Conservation (phyloP, 2,888 invertebrate genomes). For the Trissolcus brochymenae region DNA sequence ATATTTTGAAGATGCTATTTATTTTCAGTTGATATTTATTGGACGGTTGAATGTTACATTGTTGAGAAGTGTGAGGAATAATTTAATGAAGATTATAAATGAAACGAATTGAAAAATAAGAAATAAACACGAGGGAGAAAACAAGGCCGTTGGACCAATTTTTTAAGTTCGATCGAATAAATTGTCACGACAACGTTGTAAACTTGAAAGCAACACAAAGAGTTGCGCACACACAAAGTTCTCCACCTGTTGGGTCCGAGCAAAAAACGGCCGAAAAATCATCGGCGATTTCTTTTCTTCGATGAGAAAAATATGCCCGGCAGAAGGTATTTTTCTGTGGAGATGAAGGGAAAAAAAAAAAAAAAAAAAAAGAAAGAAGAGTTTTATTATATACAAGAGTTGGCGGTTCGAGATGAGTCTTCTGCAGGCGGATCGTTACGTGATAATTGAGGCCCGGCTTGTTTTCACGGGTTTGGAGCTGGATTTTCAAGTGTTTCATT, state of each 20-base stretch:
- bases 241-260: constrained; percentile 31
- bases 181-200: no score
- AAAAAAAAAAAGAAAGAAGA: neutral
- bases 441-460: constrained; percentile 41
- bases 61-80: no score
- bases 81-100: neutral
- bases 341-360: no score
- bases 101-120: neutral
- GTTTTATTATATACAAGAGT: neutral
- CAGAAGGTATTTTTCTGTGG: no score
- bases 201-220: no score
- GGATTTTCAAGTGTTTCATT: constrained; percentile 64
- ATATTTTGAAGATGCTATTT: no score
- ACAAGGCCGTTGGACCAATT: constrained; percentile 8
- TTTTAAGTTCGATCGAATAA: no score
- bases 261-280: constrained; percentile 28
- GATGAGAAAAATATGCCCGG: constrained; percentile 2
- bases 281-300: constrained; percentile 19
- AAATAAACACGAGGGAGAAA: neutral
- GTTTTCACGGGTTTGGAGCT: constrained; percentile 39
- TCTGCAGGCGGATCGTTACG: constrained; percentile 38
- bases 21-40: no score
- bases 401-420: constrained; percentile 27
- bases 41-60: no score
- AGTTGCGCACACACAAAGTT: constrained; percentile 22